Evolutionary conservation across 2,797 vertebrate species (phyloP).

Genomic region (Benthosema pterotum): DNA sequence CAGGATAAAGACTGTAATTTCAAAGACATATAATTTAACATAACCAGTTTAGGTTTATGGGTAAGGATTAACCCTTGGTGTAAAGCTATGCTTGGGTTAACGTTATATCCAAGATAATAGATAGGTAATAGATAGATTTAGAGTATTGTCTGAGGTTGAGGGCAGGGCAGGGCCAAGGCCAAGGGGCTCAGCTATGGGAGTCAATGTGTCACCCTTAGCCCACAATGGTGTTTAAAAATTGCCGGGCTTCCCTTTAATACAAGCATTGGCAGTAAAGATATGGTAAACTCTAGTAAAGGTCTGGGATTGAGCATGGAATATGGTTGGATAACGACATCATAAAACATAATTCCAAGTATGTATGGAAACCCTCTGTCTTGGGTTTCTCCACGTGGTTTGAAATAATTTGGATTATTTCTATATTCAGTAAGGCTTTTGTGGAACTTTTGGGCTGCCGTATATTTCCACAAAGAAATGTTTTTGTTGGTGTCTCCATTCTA

Average conservation of each 20-base stretch:
- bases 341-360: conserved; percentile 24
- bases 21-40: conserved; percentile 63
- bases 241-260: conserved; percentile 25
- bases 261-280: conserved; percentile 6
- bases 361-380: conserved; percentile 17
- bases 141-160: conserved; percentile 32
- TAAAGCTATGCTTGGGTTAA: conserved; percentile 55
- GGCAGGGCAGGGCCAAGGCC: conserved; percentile 1
- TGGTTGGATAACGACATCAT: conserved; percentile 18
- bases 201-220: conserved; percentile 25
- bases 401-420: conserved; percentile 22
- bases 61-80: conserved; percentile 59
- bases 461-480: background rate
- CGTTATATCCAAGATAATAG: conserved; percentile 33
- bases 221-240: conserved; percentile 32
- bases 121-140: conserved; percentile 41
- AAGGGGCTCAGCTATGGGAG: conserved; percentile 31
- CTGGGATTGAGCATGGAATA: conserved; percentile 21
- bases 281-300: conserved; percentile 29
- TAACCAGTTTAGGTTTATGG: conserved; percentile 63
- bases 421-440: conserved; percentile 12
- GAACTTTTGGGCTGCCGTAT: conserved; percentile 3
- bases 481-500: background rate
- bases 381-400: background rate
- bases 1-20: conserved; percentile 69